A percentile compares a stretch with the other conserved stretches of the same genome.
Conservation (phyloP, 2,113 vertebrate species). For the Ceratotherium simum region DNA sequence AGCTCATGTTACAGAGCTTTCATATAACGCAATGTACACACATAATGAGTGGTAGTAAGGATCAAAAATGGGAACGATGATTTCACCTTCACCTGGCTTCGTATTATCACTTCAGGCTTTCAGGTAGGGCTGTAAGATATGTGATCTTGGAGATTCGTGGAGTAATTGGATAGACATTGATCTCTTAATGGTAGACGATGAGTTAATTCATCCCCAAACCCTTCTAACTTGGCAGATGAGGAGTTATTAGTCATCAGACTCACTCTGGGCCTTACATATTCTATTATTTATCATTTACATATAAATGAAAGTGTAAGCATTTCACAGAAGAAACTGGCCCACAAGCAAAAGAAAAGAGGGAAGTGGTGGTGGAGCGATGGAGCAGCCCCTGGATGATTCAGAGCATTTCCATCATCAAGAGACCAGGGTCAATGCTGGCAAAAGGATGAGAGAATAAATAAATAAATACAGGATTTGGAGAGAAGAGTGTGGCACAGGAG, state of each 20-base stretch:
- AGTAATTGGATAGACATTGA: slow-evolving; percentile 70
- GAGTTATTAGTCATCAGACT: slow-evolving; percentile 67
- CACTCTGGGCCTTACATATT: slow-evolving; percentile 64
- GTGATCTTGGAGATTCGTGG: slow-evolving; percentile 35
- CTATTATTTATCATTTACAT: slow-evolving; percentile 81
- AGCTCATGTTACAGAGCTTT: neutral
- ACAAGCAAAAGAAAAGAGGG: neutral
- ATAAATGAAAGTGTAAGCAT: slow-evolving; percentile 71
- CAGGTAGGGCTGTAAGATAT: slow-evolving; percentile 42
- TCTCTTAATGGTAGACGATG: slow-evolving; percentile 71
- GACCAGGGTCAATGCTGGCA: neutral
- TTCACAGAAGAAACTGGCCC: slow-evolving; percentile 22
- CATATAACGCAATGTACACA: neutral
- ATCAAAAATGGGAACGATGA: neutral
- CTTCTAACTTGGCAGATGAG: slow-evolving; percentile 71
- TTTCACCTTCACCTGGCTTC: slow-evolving; percentile 30
- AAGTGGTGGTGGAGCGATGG: neutral
- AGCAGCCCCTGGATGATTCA: neutral
- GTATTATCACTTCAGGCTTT: slow-evolving; percentile 1
- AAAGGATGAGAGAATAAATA: neutral
- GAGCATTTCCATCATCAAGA: neutral
- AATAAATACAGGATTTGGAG: neutral
- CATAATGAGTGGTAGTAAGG: neutral
- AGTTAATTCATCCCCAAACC: slow-evolving; percentile 74
- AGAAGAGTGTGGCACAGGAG: neutral